Evolutionary conservation across 2,888 invertebrate species (phyloP), one percentile per base, ranked within the genome.

Genomic region (Caenorhabditis macrosperma): DNA sequence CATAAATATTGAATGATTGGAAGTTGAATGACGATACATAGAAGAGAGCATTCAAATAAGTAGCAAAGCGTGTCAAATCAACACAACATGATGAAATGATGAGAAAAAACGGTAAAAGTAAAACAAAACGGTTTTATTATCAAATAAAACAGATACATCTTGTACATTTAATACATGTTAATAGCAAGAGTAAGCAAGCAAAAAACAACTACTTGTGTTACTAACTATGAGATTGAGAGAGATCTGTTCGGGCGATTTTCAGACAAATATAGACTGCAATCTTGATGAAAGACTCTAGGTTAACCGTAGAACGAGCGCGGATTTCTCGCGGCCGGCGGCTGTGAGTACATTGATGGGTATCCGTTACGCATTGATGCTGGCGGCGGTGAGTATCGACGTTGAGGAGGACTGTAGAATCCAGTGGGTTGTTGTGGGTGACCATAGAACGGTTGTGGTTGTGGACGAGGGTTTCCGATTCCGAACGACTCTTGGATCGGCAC

Each of bases 221-320:
- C n/a, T n/a, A n/a, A n/a, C n/a, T n/a, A n/a, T n/a, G n/a, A n/a
- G n/a, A n/a, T n/a, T n/a, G n/a, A n/a, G 30, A 6, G 63, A 50
- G 50, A 63, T 50, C 50, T n/a, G n/a, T n/a, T n/a, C n/a, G n/a
- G n/a, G n/a, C n/a, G n/a, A n/a, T n/a, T n/a, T n/a, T n/a, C n/a
- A n/a, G n/a, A n/a, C n/a, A n/a, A n/a, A n/a, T n/a, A n/a, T n/a
- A n/a, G n/a, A n/a, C n/a, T n/a, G n/a, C n/a, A n/a, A n/a, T n/a
- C n/a, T 24, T 22, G 10, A 7, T 9, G 20, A 63, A 12, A 33
- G 10, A 22, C 4, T 3, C 17, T 15, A 20, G 22, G 26, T 41
- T 46, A 71, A 12, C 35, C 46, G 35, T 72, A 72, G 50, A 72
- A 72, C 2, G 72, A 64, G 2, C 72, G 63, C 1, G 72, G 72